phyloP scores from a whole-genome alignment of 2,797 vertebrate genomes.

The Prionace glauca region DNA sequence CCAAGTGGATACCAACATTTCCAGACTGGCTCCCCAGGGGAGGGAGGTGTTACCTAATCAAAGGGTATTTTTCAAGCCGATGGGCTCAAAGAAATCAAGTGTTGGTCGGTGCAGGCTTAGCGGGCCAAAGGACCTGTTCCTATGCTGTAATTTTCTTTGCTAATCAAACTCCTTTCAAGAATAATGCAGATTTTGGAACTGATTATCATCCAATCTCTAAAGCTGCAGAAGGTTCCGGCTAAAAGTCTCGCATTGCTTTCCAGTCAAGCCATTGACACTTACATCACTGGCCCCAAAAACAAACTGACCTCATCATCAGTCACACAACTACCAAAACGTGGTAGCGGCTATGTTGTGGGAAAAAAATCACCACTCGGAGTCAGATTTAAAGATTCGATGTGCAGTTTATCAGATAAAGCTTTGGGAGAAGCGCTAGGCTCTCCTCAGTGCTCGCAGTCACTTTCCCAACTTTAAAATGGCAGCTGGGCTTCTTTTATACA shows the following conservation, averaged over 20 bases:
- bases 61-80: not conserved
- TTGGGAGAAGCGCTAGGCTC: no score
- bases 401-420: no score
- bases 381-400: no score
- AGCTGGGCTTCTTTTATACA: no score
- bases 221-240: not conserved
- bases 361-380: no score
- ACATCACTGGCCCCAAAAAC: not conserved
- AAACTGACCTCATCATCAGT: not conserved
- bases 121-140: no score
- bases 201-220: not conserved
- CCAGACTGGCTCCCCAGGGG: not conserved
- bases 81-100: not conserved
- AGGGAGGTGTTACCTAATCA: no score
- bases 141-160: no score
- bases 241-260: not conserved
- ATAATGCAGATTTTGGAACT: not conserved
- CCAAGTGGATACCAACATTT: not conserved
- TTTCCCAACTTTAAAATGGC: no score
- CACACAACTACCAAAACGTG: not conserved
- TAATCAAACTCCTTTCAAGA: not conserved
- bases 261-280: not conserved
- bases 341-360: not conserved
- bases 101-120: no score
- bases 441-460: no score